Evolutionary conservation across 1,140 invertebrate genomes (phyloP).

Genomic region (Anastrepha ludens): DNA sequence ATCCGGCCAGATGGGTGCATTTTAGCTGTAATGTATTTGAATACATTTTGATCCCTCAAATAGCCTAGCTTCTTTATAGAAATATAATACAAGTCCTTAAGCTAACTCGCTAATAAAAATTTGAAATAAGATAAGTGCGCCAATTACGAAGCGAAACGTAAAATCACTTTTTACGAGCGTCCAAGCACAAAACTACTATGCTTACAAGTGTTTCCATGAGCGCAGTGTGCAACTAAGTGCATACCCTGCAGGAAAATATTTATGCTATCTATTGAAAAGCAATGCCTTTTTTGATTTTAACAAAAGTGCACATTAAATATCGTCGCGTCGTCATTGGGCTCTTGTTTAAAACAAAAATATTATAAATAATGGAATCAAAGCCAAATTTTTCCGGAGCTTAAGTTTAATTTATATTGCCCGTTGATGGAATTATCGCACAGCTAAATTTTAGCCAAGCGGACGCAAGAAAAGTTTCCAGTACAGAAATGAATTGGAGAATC

Average conservation of each 20-base stretch:
- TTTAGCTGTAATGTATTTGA: neutral
- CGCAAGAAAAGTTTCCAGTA: no score
- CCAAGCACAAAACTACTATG: constrained; percentile 37
- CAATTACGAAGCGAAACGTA: constrained; percentile 39
- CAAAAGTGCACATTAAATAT: no score
- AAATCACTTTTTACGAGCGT: constrained; percentile 44
- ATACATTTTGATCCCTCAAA: neutral
- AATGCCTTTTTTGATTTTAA: no score
- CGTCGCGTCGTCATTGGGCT: no score
- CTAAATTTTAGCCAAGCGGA: no score
- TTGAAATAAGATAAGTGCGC: constrained; percentile 32
- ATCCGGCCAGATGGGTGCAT: neutral
- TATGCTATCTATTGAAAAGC: no score
- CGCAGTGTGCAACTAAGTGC: neutral
- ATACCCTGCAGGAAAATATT: neutral
- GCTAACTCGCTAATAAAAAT: constrained; percentile 46
- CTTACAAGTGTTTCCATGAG: neutral
- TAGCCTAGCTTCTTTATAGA: neutral
- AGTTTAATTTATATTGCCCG: no score
- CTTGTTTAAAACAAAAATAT: no score
- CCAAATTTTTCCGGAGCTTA: no score
- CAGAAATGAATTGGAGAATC: no score
- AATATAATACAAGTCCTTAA: constrained; percentile 15
- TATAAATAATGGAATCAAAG: no score
- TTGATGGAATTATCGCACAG: no score